phyloP scores from a whole-genome alignment of 1,140 invertebrate genomes.

The Drosophila oshimai region DNA sequence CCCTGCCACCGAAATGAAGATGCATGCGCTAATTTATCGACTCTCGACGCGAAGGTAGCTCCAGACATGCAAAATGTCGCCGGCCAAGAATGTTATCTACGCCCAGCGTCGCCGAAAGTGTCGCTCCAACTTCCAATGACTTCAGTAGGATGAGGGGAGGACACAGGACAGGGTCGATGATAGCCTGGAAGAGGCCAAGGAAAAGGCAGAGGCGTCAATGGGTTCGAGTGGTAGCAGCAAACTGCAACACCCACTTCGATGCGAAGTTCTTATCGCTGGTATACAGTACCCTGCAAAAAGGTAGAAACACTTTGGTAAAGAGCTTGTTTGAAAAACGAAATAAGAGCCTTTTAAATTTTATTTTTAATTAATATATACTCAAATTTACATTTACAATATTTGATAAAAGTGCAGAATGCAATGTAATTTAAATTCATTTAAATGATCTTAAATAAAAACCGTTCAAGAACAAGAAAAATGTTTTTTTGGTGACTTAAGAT shows the following conservation, averaged over 20 bases:
- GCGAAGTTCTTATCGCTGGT: constrained; percentile 30
- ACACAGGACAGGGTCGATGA: background rate
- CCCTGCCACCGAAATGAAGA: constrained; percentile 51
- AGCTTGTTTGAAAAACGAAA: background rate
- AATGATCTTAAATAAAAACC: no score
- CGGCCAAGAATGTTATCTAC: constrained; percentile 56
- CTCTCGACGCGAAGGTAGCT: constrained; percentile 22
- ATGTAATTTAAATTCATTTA: no score
- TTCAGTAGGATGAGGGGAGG: background rate
- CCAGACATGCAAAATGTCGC: constrained; percentile 55
- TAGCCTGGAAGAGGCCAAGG: constrained; percentile 1
- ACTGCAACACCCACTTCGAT: constrained; percentile 43
- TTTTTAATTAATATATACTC: no score
- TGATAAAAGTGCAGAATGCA: no score
- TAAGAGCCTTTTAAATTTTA: background rate
- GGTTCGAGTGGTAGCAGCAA: constrained; percentile 25
- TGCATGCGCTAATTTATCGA: constrained; percentile 60
- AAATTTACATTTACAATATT: no score
- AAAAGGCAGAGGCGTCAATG: constrained; percentile 48
- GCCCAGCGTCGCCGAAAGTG: constrained; percentile 47
- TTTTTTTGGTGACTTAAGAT: no score
- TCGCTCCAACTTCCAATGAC: constrained; percentile 36
- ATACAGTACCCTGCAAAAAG: background rate
- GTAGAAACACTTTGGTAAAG: background rate
- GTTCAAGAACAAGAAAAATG: no score